Evolutionary conservation across 2,113 vertebrate species (phyloP), one percentile per base, ranked within the genome.

Genomic region (Peromyscus leucopus): DNA sequence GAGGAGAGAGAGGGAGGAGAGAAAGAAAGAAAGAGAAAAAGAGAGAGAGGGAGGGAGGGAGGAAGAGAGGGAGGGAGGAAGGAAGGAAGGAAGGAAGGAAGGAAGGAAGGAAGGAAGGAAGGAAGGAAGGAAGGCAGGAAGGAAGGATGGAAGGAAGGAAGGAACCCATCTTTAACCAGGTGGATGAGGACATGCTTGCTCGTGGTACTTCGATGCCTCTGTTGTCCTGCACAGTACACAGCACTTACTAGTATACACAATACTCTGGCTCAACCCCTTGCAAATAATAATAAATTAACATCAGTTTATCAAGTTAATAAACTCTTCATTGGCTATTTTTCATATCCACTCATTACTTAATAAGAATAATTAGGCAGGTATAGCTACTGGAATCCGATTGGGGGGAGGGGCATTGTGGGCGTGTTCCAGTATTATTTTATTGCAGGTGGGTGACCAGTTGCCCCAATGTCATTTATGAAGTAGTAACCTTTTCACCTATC

Each of bases 331-430:
- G 1, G 15, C 1, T 46, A 4, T 93, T 59, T 24, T 87, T 94
- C 72, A 33, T 63, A 13, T 59, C 51, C 74, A n/a, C 42, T 90
- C 57, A 33, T 75, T 61, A 80, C 15, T 91, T 94, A 76, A 72
- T 48, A 67, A 80, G 48, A 94, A 75, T 48, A 67, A 79, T 33
- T 46, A 72, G 48, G 57, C 22, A 17, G 19, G n/a, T 57, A 36
- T 17, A 57, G 74, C 91, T 67, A n/a, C 36, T 79, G 42, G 67
- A 76, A 82, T 79, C 85, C 91, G 76, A 46, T 79, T 84, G 26
- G 7, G 48, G 61, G 61, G 55, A 33, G 69, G 4, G 42, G 26
- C 48, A 42, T 17, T 91, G 87, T 78, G 59, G 76, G 57, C 75
- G 7, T 80, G 2, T 84, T 84, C 24, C 26, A n/a, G 0, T 42